Conservation (phyloP, 2,888 invertebrate species). For the Nowickia ferox region DNA sequence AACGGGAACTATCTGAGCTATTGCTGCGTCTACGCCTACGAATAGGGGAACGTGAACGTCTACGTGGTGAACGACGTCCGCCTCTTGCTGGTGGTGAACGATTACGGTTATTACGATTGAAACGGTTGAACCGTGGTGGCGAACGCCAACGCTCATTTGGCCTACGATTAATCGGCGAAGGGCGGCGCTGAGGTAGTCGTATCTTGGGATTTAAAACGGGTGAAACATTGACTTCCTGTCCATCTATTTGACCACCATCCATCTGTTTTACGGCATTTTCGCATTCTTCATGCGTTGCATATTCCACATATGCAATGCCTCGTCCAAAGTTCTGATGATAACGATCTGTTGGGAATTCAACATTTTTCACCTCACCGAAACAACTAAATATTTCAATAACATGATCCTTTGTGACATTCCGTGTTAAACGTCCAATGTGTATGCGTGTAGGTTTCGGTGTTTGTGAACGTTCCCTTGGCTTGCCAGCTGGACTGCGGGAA, state of each 20-base stretch:
- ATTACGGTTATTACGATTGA: conserved; percentile 80
- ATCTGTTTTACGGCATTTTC: conserved; percentile 99
- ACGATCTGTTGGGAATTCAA: conserved; percentile 95
- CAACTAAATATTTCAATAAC: conserved; percentile 95
- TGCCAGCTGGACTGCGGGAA: conserved; percentile 89
- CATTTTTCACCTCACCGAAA: conserved; percentile 92
- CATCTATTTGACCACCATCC: conserved; percentile 99
- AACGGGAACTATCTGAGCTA: conserved; percentile 83
- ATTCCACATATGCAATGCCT: conserved; percentile 98
- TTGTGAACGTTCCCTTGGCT: conserved; percentile 92
- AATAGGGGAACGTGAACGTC: conserved; percentile 82
- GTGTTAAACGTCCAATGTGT: conserved; percentile 95
- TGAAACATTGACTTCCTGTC: conserved; percentile 96
- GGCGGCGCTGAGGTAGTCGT: conserved; percentile 80
- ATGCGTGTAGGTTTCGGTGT: conserved; percentile 96
- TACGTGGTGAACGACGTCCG: conserved; percentile 79
- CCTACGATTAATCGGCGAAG: conserved; percentile 81
- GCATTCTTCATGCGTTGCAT: conserved; percentile 95
- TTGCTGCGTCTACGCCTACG: conserved; percentile 82
- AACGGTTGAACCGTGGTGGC: conserved; percentile 80
- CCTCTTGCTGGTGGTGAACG: conserved; percentile 78
- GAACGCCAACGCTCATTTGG: conserved; percentile 82
- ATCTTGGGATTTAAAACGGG: conserved; percentile 92
- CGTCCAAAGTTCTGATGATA: conserved; percentile 94
- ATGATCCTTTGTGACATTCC: conserved; percentile 96